Base-by-base conservation (phyloP, 2,113 vertebrate species). In the Sebastes fasciatus region DNA sequence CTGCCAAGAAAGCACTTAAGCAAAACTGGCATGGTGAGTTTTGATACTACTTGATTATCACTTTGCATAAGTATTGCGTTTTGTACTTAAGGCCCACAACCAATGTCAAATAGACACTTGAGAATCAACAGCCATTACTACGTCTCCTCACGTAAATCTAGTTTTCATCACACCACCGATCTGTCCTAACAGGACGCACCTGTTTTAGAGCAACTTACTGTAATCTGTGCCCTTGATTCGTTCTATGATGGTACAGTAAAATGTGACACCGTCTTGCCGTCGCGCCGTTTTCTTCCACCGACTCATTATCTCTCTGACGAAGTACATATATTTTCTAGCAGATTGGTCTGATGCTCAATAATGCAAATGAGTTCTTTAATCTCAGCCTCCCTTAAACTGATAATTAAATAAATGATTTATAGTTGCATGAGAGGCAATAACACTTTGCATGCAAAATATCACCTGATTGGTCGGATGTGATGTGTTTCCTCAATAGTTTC, bases 1-100 rank as follows among this genome's bases (percentile, higher is more conserved):
- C 85, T 92, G 93, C 92, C 93, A 94, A 88, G 88, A 89, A 93
- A 88, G 90, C 91, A 94, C 93, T 95, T 92, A 93, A 73, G 87
- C 72, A 79, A 83, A 86, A 86, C 83, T 88, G 84, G 71, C 88
- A 91, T 83, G 70, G 83, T 83, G 87, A 91, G 93, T 91, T 88
- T 87, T 90, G 83, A 92, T 89, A 73, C 74, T 61, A 66, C 72
- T 90, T 89, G 91, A 93, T 92, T 90, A 88, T 80, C 79, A 68
- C 76, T 90, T 86, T 89, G 86, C 86, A 82, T 86, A 85, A 88
- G 83, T 87, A 83, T 89, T 89, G 80, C 57, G 61, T 90, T 88
- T 92, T 88, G 69, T 82, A 80, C 82, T 80, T 79, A 85, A 90
- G 82, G 69, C 72, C 85, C 63, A 61, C 74, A 86, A 74, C 77